phyloP scores from a whole-genome alignment of 2,888 invertebrate species.

The Notodonta dromedarius region DNA sequence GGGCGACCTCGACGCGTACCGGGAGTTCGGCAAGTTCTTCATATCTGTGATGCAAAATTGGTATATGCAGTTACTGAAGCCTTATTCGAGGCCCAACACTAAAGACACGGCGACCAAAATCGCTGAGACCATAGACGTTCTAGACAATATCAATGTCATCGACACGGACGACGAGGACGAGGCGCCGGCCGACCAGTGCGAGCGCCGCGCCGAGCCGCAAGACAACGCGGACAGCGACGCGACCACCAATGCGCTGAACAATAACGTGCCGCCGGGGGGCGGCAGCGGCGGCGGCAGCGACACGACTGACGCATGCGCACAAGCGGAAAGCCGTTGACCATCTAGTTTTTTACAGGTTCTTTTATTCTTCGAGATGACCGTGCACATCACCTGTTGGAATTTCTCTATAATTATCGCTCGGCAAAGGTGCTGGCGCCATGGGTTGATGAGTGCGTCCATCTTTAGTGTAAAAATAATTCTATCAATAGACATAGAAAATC shows the following conservation, averaged over 20 bases:
- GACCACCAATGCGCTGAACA: conserved; percentile 7
- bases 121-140: conserved; percentile 28
- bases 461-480: conserved; percentile 35
- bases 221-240: conserved; percentile 5
- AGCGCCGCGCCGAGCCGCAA: not conserved
- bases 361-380: conserved; percentile 12
- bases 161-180: conserved; percentile 30
- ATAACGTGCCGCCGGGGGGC: not conserved
- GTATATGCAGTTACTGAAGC: conserved; percentile 47
- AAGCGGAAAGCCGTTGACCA: conserved; percentile 17
- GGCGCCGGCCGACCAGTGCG: not conserved
- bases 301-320: conserved; percentile 11
- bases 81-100: conserved; percentile 35
- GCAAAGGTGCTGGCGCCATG: no score
- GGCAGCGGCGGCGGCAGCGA: conserved; percentile 2
- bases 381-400: not conserved
- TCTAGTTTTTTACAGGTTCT: conserved; percentile 21
- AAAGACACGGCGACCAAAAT: conserved; percentile 36
- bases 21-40: conserved; percentile 61
- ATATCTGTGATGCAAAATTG: conserved; percentile 50
- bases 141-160: conserved; percentile 20
- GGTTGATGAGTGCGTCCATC: not conserved
- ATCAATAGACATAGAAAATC: conserved; percentile 42
- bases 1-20: conserved; percentile 50
- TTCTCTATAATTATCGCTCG: no score